Evolutionary conservation across 2,113 vertebrate genomes (phyloP), one percentile per base, ranked within the genome.

Genomic region (Oncorhynchus gorbuscha): DNA sequence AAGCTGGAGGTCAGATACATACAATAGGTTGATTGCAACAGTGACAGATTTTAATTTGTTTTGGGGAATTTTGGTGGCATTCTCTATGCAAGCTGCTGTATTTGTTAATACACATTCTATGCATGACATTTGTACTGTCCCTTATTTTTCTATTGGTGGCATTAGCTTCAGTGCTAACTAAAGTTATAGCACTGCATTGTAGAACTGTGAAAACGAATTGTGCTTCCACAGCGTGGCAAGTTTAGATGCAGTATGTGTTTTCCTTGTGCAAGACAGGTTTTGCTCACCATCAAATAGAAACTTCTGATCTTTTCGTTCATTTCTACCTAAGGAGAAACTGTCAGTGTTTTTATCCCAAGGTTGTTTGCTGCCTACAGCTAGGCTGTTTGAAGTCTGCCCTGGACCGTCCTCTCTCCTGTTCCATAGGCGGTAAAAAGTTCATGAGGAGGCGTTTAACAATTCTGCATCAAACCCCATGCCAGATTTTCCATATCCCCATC

Each of bases 341-440:
- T 3, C 18, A 35, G 35, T 67, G 78, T 82, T 75, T 80, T 87
- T 83, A 78, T 89, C 76, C 85, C 83, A 86, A 84, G 79, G 89
- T 85, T 88, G 72, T 78, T 72, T 62, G 74, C 76, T 81, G 86
- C 86, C 88, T 82, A 80, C 77, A 87, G 86, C 81, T 72, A 86
- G 45, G 68, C 74, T 73, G 87, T 91, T 92, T 91, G 90, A 92
- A 86, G 86, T 86, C 85, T 76, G 81, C 85, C 79, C 79, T 81
- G 82, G 74, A 88, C 82, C 77, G 77, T 87, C 78, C 76, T 80
- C 72, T 72, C 70, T 79, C 80, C 3, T 51, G 77, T 78, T 90
- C 86, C 88, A 88, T 65, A 76, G 76, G 48, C 81, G 84, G 69
- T 76, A 61, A 75, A 49, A 86, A 73, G 79, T 90, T 91, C 84